A percentile compares a stretch with the other conserved stretches of the same genome.
These are phyloP conservation scores for Rhabdophis nuchalis DNA, from an alignment of 2,797 vertebrate species.

Conservation along the genomic window DNA sequence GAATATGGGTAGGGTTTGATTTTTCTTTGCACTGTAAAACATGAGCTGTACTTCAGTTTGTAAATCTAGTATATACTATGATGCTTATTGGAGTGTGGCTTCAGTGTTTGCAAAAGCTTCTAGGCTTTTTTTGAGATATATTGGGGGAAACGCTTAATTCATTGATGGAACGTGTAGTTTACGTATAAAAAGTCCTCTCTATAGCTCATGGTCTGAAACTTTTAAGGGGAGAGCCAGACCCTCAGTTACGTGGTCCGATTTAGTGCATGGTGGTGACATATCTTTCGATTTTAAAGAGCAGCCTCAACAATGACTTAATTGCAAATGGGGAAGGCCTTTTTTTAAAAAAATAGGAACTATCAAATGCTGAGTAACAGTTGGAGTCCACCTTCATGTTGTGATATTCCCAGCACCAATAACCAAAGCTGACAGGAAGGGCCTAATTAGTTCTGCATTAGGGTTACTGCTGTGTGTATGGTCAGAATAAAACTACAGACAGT, in stretches of 20 bases:
- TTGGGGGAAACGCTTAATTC: background rate
- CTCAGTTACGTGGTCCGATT: background rate
- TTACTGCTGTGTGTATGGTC: background rate
- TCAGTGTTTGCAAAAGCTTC: background rate
- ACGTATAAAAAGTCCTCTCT: background rate
- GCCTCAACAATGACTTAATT: background rate
- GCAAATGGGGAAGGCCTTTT: background rate
- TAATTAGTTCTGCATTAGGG: background rate
- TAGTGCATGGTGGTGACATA: background rate
- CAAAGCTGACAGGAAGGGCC: background rate
- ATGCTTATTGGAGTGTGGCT: background rate
- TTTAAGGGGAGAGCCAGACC: background rate
- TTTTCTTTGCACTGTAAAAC: background rate
- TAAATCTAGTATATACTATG: no score
- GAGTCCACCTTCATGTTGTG: background rate
- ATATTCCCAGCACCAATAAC: background rate
- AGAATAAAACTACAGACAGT: background rate
- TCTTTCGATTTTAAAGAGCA: background rate
- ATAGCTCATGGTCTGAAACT: background rate
- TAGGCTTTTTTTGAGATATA: background rate
- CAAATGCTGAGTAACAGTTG: no score
- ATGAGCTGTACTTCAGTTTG: background rate
- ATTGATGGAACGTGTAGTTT: background rate
- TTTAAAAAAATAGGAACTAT: background rate
- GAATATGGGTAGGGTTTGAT: background rate